Evolutionary conservation across 2,888 invertebrate genomes (phyloP).

Genomic region (Yponomeuta cagnagella): DNA sequence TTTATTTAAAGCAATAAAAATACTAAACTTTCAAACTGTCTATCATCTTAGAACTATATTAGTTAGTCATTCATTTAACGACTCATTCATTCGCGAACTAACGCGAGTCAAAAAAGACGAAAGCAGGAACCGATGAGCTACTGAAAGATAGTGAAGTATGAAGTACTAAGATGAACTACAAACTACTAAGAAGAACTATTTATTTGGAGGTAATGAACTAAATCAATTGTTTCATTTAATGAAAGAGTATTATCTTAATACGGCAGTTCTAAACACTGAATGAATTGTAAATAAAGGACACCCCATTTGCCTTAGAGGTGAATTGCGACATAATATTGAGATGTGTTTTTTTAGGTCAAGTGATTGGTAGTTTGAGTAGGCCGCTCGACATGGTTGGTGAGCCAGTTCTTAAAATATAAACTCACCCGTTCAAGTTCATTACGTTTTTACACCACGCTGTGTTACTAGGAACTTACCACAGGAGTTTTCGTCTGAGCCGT

Average conservation of each 20-base stretch:
- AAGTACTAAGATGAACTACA: too few species aligned
- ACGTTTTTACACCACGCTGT: conserved; percentile 6
- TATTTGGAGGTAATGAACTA: too few species aligned
- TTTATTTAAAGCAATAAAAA: too few species aligned
- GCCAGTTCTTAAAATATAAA: conserved; percentile 36
- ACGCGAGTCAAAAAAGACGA: too few species aligned
- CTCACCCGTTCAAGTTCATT: conserved; percentile 44
- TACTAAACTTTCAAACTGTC: too few species aligned
- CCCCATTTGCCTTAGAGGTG: conserved; percentile 34
- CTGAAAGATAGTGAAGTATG: too few species aligned
- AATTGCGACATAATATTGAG: conserved; percentile 47
- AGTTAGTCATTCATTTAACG: too few species aligned
- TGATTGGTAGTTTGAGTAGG: conserved; percentile 59
- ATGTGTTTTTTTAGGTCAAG: conserved; percentile 63
- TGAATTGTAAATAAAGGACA: conserved; percentile 35
- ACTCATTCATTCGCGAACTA: too few species aligned
- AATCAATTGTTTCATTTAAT: too few species aligned
- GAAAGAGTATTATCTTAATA: neutral
- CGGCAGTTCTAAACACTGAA: conserved; percentile 15
- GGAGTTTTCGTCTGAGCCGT: conserved; percentile 92
- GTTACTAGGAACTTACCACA: conserved; percentile 82
- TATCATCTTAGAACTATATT: too few species aligned
- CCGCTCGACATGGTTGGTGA: conserved; percentile 49
- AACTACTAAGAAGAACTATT: too few species aligned
- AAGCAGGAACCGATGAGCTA: too few species aligned